Evolutionary conservation across 2,888 invertebrate species (phyloP).

Genomic region (Ctena decussata): DNA sequence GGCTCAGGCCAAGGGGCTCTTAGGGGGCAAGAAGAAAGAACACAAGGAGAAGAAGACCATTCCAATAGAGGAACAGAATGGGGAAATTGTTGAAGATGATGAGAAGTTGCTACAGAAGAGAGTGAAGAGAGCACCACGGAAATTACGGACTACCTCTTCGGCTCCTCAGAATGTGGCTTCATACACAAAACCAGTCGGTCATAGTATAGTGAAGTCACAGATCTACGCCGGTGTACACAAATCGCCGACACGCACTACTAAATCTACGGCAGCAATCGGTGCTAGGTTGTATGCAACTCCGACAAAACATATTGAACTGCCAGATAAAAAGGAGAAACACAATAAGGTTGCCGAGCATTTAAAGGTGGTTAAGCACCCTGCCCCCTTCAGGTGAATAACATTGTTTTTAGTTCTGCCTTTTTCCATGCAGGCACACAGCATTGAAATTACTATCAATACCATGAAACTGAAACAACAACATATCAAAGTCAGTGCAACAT

Average conservation of each 20-base stretch:
- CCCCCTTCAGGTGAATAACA: constrained; percentile 83
- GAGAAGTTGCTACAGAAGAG: constrained; percentile 68
- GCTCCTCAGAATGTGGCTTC: constrained; percentile 38
- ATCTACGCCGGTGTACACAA: constrained; percentile 43
- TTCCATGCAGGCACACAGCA: too few species aligned
- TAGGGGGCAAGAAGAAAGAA: constrained; percentile 69
- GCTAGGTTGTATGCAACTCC: constrained; percentile 55
- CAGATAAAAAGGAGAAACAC: constrained; percentile 55
- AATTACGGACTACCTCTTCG: constrained; percentile 57
- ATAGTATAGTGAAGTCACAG: constrained; percentile 60
- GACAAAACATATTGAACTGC: constrained; percentile 47
- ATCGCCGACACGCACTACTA: constrained; percentile 38
- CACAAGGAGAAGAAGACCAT: constrained; percentile 49
- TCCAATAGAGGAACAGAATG: constrained; percentile 46
- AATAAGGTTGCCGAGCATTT: constrained; percentile 72
- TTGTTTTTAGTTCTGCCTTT: neutral
- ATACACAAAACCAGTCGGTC: constrained; percentile 59
- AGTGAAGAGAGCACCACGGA: constrained; percentile 65
- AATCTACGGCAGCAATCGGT: constrained; percentile 58
- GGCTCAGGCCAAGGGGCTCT: constrained; percentile 78
- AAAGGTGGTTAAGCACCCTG: constrained; percentile 81
- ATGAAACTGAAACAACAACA: too few species aligned
- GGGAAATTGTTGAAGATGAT: constrained; percentile 54
- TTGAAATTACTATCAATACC: too few species aligned
- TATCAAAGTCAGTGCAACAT: too few species aligned